Conservation (phyloP, 2,888 invertebrate genomes). For the Sialis fuliginosa region DNA sequence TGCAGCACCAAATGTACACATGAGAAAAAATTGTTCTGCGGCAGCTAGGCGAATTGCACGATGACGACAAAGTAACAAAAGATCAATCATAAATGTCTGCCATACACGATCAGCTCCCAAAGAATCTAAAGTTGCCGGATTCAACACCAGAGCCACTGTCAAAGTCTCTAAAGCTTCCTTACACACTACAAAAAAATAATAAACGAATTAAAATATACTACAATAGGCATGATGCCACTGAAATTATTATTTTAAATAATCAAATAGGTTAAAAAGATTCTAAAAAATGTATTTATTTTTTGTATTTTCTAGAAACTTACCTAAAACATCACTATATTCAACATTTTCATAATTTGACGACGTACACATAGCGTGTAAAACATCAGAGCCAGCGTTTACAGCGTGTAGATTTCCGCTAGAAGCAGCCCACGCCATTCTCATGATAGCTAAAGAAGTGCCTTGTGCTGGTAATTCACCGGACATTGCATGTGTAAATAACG, state of each 20-base stretch:
- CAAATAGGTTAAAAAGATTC: not conserved
- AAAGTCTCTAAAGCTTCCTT: conserved; percentile 87
- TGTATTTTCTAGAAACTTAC: conserved; percentile 24
- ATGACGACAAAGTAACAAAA: conserved; percentile 68
- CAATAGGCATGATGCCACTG: not conserved
- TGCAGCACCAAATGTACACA: conserved; percentile 62
- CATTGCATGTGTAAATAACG: conserved; percentile 35
- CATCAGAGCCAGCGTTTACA: conserved; percentile 37
- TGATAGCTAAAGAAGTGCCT: conserved; percentile 52
- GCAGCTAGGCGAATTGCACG: conserved; percentile 57
- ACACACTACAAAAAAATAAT: conserved; percentile 42
- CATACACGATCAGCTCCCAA: conserved; percentile 68
- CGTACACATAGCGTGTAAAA: conserved; percentile 45
- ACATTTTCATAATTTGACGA: conserved; percentile 36
- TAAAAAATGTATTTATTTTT: not conserved
- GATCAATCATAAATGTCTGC: conserved; percentile 76
- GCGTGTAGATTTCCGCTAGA: conserved; percentile 48
- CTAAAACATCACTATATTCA: conserved; percentile 46
- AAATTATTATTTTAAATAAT: too few relatives aligned
- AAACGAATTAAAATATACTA: not conserved
- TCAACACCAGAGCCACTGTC: conserved; percentile 75
- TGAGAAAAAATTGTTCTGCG: conserved; percentile 67
- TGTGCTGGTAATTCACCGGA: conserved; percentile 56
- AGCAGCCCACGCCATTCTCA: conserved; percentile 63
- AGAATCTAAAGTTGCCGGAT: conserved; percentile 69